Base-by-base conservation (phyloP, 2,888 invertebrate genomes). In the Lapara coniferarum region DNA sequence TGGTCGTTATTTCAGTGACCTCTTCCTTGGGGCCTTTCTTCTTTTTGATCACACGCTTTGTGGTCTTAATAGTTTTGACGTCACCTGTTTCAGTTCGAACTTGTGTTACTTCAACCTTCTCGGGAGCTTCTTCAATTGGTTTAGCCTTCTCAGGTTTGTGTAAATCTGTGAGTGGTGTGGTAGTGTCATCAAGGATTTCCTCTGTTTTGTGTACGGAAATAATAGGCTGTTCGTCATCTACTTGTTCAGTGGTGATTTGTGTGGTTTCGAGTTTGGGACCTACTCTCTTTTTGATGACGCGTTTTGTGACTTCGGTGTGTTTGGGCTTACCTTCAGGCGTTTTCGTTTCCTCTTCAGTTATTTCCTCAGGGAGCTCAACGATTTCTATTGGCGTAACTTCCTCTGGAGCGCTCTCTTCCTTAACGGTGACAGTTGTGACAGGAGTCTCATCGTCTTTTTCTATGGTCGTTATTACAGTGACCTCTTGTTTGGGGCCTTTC, bases 151-250 rank as follows among this genome's bases (percentile, higher is more conserved):
- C 14, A 2, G 52, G 52, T 52, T 52, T 52, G 52, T 52, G 52
- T 52, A 52, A n/a, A 2, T 52, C 52, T 52, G 14, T n/a, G 52
- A 52, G 52, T 52, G 52, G 52, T 52, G 52, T 52, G n/a, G 52
- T 52, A 52, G 52, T 52, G 52, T 52, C 52, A 3, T 52, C 14
- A 14, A 52, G n/a, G 52, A 52, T n/a, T 52, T 52, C 52, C 52
- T 52, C 52, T 52, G 52, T 52, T 52, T 52, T 52, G 52, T 52
- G 52, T 52, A 52, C 52, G n/a, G 52, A 52, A n/a, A 52, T 52
- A n/a, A 52, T 52, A 7, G 52, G n/a, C 14, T 52, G 52, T 52
- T 52, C 52, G n/a, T 52, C 52, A 52, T 52, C 52, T 1, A 5
- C n/a, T 52, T n/a, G 52, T 52, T 52, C 52, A 52, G 52, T 52